Base-by-base conservation (phyloP, 2,113 vertebrate species). In the Lanius collurio region DNA sequence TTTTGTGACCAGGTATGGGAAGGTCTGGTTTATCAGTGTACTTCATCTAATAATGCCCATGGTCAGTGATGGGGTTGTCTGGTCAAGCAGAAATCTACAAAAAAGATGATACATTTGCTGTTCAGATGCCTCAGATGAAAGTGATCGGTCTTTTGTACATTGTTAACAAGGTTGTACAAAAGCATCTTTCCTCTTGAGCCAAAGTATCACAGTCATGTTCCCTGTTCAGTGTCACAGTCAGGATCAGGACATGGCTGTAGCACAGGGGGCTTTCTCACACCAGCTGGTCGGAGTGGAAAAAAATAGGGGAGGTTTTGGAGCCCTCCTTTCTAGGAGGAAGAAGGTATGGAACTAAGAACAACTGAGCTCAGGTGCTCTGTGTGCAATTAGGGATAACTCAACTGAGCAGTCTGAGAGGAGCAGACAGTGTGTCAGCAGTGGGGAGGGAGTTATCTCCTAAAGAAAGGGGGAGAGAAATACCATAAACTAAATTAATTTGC, bases 1-100 rank as follows among this genome's bases (percentile, higher is more conserved):
- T 26, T 98, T 99, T 47, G 99, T 99, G 85, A 99, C 99, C 96
- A 99, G 99, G 99, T 99, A 97, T 46, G 42, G 60, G 60, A 39
- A 62, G 26, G 11, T 81, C 35, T 33, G 47, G 19, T 52, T 87
- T 63, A 22, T 69, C 31, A 11, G 4, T 90, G 74, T 27, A 4
- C 12, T 79, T 64, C 37, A 78, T 16, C 53, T 74, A 56, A 0
- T 89, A 56, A 33, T 71, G 33, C 60, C 69, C 15, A 6, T 24
- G 19, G 49, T 22, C 35, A 56, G 0, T n/a, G 41, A 10, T 73
- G 56, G 42, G 49, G 16, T 86, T 90, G 3, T 23, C 41, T 65
- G 49, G 33, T 79, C 18, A 18, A 42, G 41, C 55, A 69, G 57
- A 42, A 69, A 57, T 83, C 6, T 22, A 3, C 67, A 44, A 60